These are phyloP conservation scores for Paracanthobrama guichenoti DNA, from an alignment of 2,113 vertebrate species.

Conservation along the genomic window DNA sequence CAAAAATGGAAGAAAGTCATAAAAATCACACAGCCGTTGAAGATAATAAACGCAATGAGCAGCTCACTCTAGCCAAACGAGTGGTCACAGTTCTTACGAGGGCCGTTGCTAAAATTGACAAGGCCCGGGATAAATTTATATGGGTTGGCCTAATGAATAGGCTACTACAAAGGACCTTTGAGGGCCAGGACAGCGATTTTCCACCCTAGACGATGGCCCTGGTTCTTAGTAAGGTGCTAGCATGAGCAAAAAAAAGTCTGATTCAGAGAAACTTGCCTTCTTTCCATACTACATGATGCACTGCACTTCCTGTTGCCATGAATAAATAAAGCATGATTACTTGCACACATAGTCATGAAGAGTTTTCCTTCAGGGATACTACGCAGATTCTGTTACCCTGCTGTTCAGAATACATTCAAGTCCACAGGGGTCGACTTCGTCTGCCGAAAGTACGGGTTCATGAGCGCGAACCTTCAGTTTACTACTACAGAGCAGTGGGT, in stretches of 20 bases:
- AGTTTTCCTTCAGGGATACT: conserved; percentile 38
- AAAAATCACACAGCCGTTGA: conserved; percentile 43
- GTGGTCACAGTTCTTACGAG: conserved; percentile 1
- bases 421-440: conserved; percentile 43
- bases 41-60: conserved; percentile 44
- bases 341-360: conserved; percentile 19
- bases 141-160: not conserved
- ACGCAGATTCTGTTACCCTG: conserved; percentile 2
- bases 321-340: conserved; percentile 59
- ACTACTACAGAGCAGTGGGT: conserved; percentile 55
- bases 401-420: conserved; percentile 41
- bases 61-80: conserved; percentile 24
- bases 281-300: conserved; percentile 15
- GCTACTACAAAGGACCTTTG: not conserved
- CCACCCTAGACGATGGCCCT: not conserved
- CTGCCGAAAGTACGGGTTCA: conserved; percentile 8
- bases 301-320: conserved; percentile 28
- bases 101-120: not conserved
- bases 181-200: not conserved
- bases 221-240: not conserved
- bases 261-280: conserved; percentile 7
- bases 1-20: conserved; percentile 39
- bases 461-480: conserved; percentile 15
- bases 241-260: not conserved
- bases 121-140: not conserved